phyloP scores from a whole-genome alignment of 2,797 vertebrate genomes.

The Enteromius anoplus region DNA sequence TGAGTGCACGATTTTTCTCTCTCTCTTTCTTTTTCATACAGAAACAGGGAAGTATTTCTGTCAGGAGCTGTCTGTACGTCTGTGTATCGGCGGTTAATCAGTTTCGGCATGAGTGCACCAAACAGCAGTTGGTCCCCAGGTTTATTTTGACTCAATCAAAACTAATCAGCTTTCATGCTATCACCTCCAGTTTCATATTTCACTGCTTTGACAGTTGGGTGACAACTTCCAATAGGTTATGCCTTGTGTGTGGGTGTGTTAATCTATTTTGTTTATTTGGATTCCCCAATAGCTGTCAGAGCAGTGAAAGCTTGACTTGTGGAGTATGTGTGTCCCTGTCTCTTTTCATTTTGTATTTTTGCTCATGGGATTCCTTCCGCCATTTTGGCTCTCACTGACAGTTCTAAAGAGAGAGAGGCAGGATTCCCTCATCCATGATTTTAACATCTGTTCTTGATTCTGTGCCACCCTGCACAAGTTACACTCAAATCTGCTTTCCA shows the following conservation, averaged over 20 bases:
- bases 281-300: constrained; percentile 45
- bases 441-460: constrained; percentile 54
- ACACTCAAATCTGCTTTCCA: constrained; percentile 37
- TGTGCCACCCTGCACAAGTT: constrained; percentile 38
- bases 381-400: constrained; percentile 46
- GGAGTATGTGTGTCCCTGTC: constrained; percentile 29
- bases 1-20: not conserved
- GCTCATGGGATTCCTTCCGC: constrained; percentile 49
- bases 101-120: constrained; percentile 10
- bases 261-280: constrained; percentile 45
- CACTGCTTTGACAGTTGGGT: constrained; percentile 33
- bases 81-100: constrained; percentile 18
- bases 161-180: constrained; percentile 39
- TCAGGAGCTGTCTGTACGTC: constrained; percentile 5
- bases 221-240: constrained; percentile 35
- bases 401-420: constrained; percentile 52
- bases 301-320: constrained; percentile 34
- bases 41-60: constrained; percentile 5
- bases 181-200: constrained; percentile 29
- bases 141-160: constrained; percentile 43
- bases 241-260: constrained; percentile 22
- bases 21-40: not conserved
- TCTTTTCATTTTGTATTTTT: constrained; percentile 43
- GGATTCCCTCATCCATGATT: constrained; percentile 57
- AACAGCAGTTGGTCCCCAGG: constrained; percentile 24